Base-by-base conservation (phyloP, 1,140 invertebrate species). In the Drosophila repletoides region DNA sequence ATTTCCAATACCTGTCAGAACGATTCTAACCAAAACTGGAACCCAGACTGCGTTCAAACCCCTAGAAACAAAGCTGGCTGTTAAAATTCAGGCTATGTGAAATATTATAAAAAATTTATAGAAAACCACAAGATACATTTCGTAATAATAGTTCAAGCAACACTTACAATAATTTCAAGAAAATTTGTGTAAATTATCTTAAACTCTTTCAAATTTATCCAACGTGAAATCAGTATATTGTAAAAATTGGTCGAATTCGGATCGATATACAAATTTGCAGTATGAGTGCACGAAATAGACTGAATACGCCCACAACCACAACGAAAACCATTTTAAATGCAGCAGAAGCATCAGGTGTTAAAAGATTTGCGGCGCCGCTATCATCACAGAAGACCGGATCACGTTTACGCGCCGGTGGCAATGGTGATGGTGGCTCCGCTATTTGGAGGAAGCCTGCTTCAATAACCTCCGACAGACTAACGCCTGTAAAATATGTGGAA, bases 371-470 rank as follows among this genome's bases (percentile, higher is more conserved):
- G 63, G 38, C 43, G 26, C 59, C 80, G 58, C 71, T 55, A 61
- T 70, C 77, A 66, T 45, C 73, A 61, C 69, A 70, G 48, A 55
- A 21, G 40, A 33, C 59, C 60, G 77, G 56, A 64, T 56, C 74
- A 48, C 60, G 17, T 4, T 46, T 26, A 51, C 72, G 72, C 55
- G 60, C 22, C 48, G 75, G 66, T 43, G 75, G 75, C 46, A 72
- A 68, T 61, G 81, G 72, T 48, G 80, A 76, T 87, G 80, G 71
- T 51, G 79, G 75, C 70, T 24, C 45, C 56, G 72, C 55, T 64
- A 49, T 19, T 17, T 67, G 52, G 49, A 79, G 71, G n/a, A 58
- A 19, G 22, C 2, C 26, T 1, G 5, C 17, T 15, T 3, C 5
- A 6, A 14, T 28, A 14, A 14, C 22, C 7, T 29, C 36, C 3